Base-by-base conservation (phyloP, 2,888 invertebrate genomes). In the Nasonia oneida region DNA sequence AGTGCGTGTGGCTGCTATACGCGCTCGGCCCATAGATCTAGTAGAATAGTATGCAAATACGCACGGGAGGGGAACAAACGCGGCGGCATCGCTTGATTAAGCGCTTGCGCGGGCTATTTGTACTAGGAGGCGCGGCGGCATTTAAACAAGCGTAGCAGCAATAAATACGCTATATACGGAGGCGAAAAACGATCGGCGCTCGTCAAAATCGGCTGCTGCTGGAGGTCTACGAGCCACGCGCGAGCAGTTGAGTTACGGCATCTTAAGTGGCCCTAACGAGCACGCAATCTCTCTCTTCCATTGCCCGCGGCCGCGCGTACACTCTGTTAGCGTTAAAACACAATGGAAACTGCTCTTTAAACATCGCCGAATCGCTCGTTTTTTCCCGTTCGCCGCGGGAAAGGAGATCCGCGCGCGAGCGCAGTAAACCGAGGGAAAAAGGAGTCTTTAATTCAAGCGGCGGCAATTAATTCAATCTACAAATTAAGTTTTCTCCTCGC, bases 391-490 rank as follows among this genome's bases (percentile, higher is more conserved):
- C 18, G 18, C 57, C 15, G n/a, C 15, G 1, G 39, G 78, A 53
- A 78, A 71, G 57, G 33, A 47, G 83, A 71, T 57, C 42, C 39
- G 37, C 10, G n/a, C 33, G 23, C 18, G 23, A 8, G 53, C 53
- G 78, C 47, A 42, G 23, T 67, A 74, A 15, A 83, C 57, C 15
- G 50, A 39, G 14, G 61, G 29, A 53, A 33, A 53, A 33, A 42
- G 70, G 75, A 78, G 87, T 70, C 87, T 86, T 73, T 80, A 87
- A 86, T 67, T 67, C 67, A 67, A 67, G 67, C 67, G 67, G 67
- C 33, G 67, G 87, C 89, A 87, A 85, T 88, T 89, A 89, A 88
- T 89, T 88, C 88, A 78, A 83, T 87, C 88, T 87, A 87, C 89
- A 88, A 89, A 89, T 89, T 89, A 89, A 88, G 83, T 87, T 85